Base-by-base conservation (phyloP, 1,140 invertebrate species). In the Belonocnema kinseyi region DNA sequence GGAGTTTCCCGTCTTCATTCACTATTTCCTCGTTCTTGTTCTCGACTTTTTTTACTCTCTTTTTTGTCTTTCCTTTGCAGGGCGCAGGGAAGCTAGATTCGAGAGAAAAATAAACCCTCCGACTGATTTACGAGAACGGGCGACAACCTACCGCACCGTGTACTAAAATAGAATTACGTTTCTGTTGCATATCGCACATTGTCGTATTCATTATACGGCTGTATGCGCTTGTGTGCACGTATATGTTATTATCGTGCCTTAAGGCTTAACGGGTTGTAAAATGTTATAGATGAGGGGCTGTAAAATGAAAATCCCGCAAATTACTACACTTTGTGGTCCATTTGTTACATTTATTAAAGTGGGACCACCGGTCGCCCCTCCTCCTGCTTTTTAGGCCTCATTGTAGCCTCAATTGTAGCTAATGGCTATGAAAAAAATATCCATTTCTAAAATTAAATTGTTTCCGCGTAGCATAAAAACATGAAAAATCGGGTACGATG, bases 111-210 rank as follows among this genome's bases (percentile, higher is more conserved):
- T 80, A 82, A 83, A 83, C 82, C 50, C 54, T 75, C 78, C 73
- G 80, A 85, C 85, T 80, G 84, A 85, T 85, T 85, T 85, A 85
- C 79, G 84, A 82, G 76, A 75, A 75, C 81, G 74, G 76, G 75
- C 82, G 77, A 82, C 83, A 85, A 85, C 84, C 84, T 85, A 85
- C 84, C 83, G 84, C 84, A 85, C 84, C 21, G 58, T 40, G 26
- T 26, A 33, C 16, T 66, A 66, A 66, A 66, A 66, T 66, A 66
- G 58, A 66, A 66, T 66, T 66, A 66, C 58, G 26, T 66, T 66
- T 66, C 58, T 66, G 78, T 61, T 78, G 83, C 75, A 82, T 80
- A 83, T 84, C 77, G 77, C 58, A 66, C 58, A 66, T 66, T 66
- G 26, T 66, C 58, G 58, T 66, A 66, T 66, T 66, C 58, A 66